Evolutionary conservation across 2,888 invertebrate genomes (phyloP).

Genomic region (Pyrochroa serraticornis): DNA sequence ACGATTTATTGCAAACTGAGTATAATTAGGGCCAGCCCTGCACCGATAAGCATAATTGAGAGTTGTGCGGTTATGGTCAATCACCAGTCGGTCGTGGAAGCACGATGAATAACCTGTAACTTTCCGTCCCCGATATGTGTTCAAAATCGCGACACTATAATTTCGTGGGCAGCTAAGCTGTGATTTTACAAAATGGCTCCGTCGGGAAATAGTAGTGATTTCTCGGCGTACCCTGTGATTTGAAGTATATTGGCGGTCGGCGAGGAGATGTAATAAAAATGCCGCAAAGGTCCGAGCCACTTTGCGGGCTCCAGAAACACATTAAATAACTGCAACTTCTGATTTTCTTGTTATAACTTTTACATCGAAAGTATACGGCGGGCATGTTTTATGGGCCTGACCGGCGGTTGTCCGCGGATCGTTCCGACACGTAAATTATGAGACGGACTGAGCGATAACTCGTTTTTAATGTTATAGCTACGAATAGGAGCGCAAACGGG

Average conservation of each 20-base stretch:
- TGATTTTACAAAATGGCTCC: slow-evolving; percentile 58
- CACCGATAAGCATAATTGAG: slow-evolving; percentile 14
- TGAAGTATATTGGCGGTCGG: slow-evolving; percentile 60
- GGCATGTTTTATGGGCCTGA: slow-evolving; percentile 25
- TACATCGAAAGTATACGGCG: slow-evolving; percentile 30
- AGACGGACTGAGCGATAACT: slow-evolving; percentile 1
- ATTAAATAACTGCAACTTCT: slow-evolving; percentile 42
- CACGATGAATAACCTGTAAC: slow-evolving; percentile 35
- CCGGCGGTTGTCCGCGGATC: slow-evolving; percentile 20
- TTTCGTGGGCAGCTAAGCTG: slow-evolving; percentile 57
- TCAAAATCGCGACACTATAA: slow-evolving; percentile 53
- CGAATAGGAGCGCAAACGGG: slow-evolving; percentile 8
- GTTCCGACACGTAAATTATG: slow-evolving; percentile 28
- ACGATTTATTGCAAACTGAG: slow-evolving; percentile 4
- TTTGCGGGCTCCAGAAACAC: slow-evolving; percentile 42
- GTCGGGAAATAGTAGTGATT: slow-evolving; percentile 55
- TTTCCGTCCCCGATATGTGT: slow-evolving; percentile 38
- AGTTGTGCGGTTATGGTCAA: slow-evolving; percentile 12
- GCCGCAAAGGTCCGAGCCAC: slow-evolving; percentile 43
- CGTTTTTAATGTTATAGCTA: slow-evolving; percentile 12
- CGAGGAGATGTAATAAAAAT: slow-evolving; percentile 60
- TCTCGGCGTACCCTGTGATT: slow-evolving; percentile 58
- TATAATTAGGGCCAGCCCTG: slow-evolving; percentile 14
- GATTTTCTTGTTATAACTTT: slow-evolving; percentile 48
- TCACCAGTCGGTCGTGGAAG: slow-evolving; percentile 34